Conservation (phyloP, 2,797 vertebrate species). For the Ficedula albicollis region DNA sequence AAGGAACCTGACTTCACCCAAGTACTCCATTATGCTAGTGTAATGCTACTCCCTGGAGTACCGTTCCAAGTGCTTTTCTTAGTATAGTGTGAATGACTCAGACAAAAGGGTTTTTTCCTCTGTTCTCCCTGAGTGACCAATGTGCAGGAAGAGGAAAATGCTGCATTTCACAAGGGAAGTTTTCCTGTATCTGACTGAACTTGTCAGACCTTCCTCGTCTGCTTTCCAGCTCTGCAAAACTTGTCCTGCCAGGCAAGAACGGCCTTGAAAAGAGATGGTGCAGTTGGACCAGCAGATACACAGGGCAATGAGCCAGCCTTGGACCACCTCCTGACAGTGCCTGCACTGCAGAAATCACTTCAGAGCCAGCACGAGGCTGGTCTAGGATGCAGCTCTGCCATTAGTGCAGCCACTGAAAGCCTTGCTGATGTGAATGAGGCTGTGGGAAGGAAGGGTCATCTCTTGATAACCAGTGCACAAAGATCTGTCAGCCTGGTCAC, state of each 20-base stretch:
- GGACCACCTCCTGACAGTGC: background rate
- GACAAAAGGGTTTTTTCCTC: background rate
- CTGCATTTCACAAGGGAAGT: background rate
- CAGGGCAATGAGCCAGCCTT: background rate
- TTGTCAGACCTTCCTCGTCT: background rate
- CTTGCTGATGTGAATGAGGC: background rate
- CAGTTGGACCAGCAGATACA: background rate
- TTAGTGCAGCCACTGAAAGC: accelerated
- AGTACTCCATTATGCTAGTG: background rate
- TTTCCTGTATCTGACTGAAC: background rate
- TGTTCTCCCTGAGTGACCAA: background rate
- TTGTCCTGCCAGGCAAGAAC: background rate
- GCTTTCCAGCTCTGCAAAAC: background rate
- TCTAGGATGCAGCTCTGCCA: background rate
- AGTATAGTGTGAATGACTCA: background rate
- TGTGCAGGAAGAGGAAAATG: background rate
- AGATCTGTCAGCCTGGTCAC: background rate
- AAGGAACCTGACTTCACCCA: background rate
- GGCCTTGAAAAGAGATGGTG: background rate
- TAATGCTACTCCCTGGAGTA: background rate
- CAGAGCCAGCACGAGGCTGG: background rate
- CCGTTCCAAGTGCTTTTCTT: background rate
- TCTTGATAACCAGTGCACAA: background rate
- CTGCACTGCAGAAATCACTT: background rate
- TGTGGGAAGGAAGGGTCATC: background rate